Base-by-base conservation (phyloP, 1,140 invertebrate species). In the Hydropsyche tenuis region DNA sequence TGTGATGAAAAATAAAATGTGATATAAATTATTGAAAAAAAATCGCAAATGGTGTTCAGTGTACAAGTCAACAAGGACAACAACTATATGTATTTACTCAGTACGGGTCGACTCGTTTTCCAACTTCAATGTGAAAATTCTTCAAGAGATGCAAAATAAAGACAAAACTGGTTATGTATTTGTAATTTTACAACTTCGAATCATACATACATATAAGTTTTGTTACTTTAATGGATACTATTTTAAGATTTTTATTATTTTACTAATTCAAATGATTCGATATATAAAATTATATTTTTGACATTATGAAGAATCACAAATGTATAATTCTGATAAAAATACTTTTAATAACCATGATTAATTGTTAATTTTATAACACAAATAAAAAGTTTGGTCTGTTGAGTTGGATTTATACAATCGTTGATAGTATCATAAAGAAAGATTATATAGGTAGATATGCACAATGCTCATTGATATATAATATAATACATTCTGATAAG, bases 121-220 rank as follows among this genome's bases (percentile, higher is more conserved):
- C 51, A 20, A 53, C 22, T 60, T 25, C 7, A 27, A 60, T 60
- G 56, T 22, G 23, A 60, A 60, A 60, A 23, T 60, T 60, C 20
- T 60, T 22, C 56, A 27, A 12, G 22, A 27, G 23, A 60, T 27
- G 23, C 23, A 14, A 60, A 60, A 60, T 60, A 23, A 60, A 20
- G 20, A 12, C n/a, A 12, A 60, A 60, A 60, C 56, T 27, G 23
- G 56, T 60, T 27, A 60, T 60, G 18, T 27, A 23, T n/a, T 25
- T 25, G 14, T 23, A 56, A n/a, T 48, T 48, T 16, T 48, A 48
- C 11, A 7, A 48, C 45, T n/a, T 48, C 45, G 16, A 48, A 48
- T 48, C 3, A 48, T 6, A 3, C 45, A n/a, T n/a, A n/a, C n/a
- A n/a, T n/a, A n/a, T n/a, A n/a, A n/a, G n/a, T n/a, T n/a, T n/a